Percentiles rank a stretch among this genome's conserved stretches.
Evolutionary conservation across 2,113 vertebrate species (phyloP).

Genomic region (Nesogale talazaci): DNA sequence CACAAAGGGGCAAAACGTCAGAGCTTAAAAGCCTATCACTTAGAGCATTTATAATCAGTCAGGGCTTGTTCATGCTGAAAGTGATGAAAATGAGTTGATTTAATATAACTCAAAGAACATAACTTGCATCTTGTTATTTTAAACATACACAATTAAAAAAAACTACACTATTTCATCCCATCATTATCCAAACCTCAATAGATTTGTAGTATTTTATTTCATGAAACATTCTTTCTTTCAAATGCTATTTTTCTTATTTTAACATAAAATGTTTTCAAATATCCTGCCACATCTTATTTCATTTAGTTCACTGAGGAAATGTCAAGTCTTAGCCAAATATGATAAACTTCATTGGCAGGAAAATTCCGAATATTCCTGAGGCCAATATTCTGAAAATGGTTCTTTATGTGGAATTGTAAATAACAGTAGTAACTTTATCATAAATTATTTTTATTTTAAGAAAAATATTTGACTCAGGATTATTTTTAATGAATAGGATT

Average conservation of each 20-base stretch:
- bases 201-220: neutral
- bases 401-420: slow-evolving; percentile 5
- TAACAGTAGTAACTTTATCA: neutral
- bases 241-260: slow-evolving; percentile 40
- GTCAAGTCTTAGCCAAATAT: slow-evolving; percentile 52
- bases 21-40: neutral
- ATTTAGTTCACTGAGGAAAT: slow-evolving; percentile 32
- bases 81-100: neutral
- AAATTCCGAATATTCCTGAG: slow-evolving; percentile 50
- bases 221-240: neutral
- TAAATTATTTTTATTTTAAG: slow-evolving; percentile 42
- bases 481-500: neutral
- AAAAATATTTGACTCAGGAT: neutral
- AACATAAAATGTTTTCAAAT: slow-evolving; percentile 5
- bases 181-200: neutral
- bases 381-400: slow-evolving; percentile 33
- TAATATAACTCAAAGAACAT: neutral
- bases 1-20: neutral
- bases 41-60: neutral
- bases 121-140: neutral
- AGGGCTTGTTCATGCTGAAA: neutral
- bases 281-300: slow-evolving; percentile 46
- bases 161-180: neutral
- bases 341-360: slow-evolving; percentile 48
- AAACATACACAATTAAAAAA: neutral